phyloP scores from a whole-genome alignment of 2,113 vertebrate species.

The Heptranchias perlo region DNA sequence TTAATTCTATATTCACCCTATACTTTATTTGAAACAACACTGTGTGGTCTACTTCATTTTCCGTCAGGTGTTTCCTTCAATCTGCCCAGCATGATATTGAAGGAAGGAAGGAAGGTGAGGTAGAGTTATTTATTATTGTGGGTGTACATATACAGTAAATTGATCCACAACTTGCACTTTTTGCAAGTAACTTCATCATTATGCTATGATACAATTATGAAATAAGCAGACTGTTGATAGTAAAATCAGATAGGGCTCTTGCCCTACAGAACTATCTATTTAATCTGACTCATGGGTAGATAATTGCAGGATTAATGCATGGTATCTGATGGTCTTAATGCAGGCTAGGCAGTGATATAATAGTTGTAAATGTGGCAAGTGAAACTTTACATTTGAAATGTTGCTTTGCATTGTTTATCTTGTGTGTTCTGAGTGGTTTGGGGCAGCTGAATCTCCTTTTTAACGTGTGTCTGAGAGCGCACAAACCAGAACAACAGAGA shows the following conservation, averaged over 20 bases:
- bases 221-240: neutral
- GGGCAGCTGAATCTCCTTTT: neutral
- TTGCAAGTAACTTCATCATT: too few species aligned
- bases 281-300: neutral
- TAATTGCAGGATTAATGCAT: neutral
- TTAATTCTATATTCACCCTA: neutral
- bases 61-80: neutral
- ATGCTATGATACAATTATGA: too few species aligned
- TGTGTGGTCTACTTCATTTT: neutral
- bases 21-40: neutral
- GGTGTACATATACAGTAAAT: neutral
- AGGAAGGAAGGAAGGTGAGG: neutral
- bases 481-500: neutral
- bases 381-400: neutral
- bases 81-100: neutral
- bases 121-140: neutral
- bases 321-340: neutral
- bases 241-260: too few species aligned
- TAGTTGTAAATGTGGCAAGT: neutral
- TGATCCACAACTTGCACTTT: neutral
- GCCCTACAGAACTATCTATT: neutral
- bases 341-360: neutral
- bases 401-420: neutral
- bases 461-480: neutral
- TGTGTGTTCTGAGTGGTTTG: neutral